Base-by-base conservation (phyloP, 2,113 vertebrate species). In the Entomyzon cyanotis region DNA sequence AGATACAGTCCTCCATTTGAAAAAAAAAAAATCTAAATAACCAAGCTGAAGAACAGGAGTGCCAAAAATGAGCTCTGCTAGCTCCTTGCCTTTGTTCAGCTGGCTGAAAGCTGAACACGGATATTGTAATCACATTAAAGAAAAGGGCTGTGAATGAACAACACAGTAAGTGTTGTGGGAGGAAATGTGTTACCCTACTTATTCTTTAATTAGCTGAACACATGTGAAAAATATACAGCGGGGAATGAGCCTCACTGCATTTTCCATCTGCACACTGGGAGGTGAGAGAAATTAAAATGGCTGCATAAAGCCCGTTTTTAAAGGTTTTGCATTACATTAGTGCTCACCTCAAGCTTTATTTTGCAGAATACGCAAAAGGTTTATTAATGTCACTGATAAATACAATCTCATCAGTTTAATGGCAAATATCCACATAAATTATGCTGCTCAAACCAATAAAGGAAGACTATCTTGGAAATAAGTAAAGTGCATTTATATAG, bases 381-480 rank as follows among this genome's bases (percentile, higher is more conserved):
- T 42, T 84, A 90, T 25, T 83, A 83, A 73, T 3, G 8, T 89
- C 91, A 53, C 84, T 93, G 71, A 86, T 87, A 95, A 94, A 93
- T 78, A 59, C 82, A 84, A 33, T 53, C 81, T 93, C 81, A 92
- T 93, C 77, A 69, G 69, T 87, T 75, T 81, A 95, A 91, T 73
- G 52, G 27, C 65, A 79, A 33, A 62, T 85, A 85, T 27, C 88
- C 94, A 91, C 84, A 82, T 86, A 95, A 93, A 77, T 96, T 94
- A 58, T 81, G 47, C 84, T 93, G 46, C 64, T 93, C 70, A 60
- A 89, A 92, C 92, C 82, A 82, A 95, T 87, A 96, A 96, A 97
- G 97, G 91, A 95, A 97, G 97, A 96, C 90, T 91, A 92, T 90
- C 96, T 95, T 94, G 80, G 70, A 96, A 97, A 96, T 93, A 70